A percentile compares a stretch with the other conserved stretches of the same genome.
Conservation (phyloP, 2,888 invertebrate genomes). For the Reticulitermes lucifugus region DNA sequence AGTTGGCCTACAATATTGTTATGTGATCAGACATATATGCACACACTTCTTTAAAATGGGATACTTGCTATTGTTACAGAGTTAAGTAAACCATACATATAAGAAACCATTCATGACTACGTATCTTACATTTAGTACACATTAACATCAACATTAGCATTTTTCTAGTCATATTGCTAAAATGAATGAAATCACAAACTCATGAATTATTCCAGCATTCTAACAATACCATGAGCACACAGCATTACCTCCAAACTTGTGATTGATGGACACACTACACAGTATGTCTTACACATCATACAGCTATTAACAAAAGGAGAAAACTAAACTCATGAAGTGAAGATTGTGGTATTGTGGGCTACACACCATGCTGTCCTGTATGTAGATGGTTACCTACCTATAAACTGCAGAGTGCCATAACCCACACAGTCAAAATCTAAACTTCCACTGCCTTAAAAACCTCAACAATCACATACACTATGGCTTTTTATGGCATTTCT, state of each 20-base stretch:
- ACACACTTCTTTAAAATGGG: background rate
- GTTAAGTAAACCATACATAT: background rate
- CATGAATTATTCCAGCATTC: background rate
- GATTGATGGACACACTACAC: background rate
- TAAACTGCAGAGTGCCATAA: too few relatives aligned
- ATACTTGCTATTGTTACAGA: background rate
- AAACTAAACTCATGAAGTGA: too few relatives aligned
- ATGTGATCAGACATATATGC: background rate
- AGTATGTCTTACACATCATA: too few relatives aligned
- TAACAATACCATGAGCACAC: background rate
- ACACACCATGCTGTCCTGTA: too few relatives aligned
- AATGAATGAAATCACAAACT: slow-evolving; percentile 6
- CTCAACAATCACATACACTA: too few relatives aligned
- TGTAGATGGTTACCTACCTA: too few relatives aligned
- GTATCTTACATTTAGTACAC: background rate
- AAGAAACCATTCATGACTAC: background rate
- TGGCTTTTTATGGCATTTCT: too few relatives aligned
- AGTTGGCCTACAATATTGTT: background rate
- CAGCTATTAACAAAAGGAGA: too few relatives aligned
- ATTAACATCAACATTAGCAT: background rate
- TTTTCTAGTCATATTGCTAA: background rate
- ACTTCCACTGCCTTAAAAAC: too few relatives aligned
- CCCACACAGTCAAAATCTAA: too few relatives aligned
- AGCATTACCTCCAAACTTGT: background rate
- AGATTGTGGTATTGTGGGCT: too few relatives aligned